Evolutionary conservation across 2,888 invertebrate species (phyloP), one percentile per base, ranked within the genome.

Genomic region (Creontiades dilutus): DNA sequence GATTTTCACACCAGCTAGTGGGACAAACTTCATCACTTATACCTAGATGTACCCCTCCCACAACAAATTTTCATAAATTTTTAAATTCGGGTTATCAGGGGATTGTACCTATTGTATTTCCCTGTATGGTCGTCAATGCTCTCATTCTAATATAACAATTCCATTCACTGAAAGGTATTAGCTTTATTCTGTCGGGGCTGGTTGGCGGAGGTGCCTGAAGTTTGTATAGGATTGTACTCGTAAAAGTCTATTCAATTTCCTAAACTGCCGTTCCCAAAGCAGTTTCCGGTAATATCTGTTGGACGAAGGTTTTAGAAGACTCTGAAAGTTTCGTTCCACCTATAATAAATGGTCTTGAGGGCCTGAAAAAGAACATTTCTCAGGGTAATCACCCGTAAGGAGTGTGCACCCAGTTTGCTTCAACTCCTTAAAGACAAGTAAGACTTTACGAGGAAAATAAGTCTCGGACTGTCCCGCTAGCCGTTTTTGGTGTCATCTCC

Each of bases 371-470:
- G 68, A 23, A 23, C 27, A 68, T 68, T 68, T 68, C 23, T 68
- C 68, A 68, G 13, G 68, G 68, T 68, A 68, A 68, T 68, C n/a
- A 68, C 68, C 68, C 68, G 68, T 68, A 68, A 68, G 68, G 23
- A 23, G 19, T 23, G 23, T 68, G 23, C 68, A 68, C 68, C 19
- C 27, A 9, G 68, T 68, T 68, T 23, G 68, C 68, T 68, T 27
- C n/a, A 61, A 61, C 61, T 68, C 68, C 68, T 68, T 23, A 23
- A 7, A 23, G 68, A 68, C 68, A 68, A 68, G 68, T 68, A 13
- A 68, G 68, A 68, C 23, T 68, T 27, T 19, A 68, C 68, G 27
- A 9, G 27, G 23, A 23, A 23, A 68, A 27, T 14, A 57, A 57
- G 57, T 57, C n/a, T 16, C 57, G n/a, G 2, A 16, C 57, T 16